These are phyloP conservation scores for Glaucomys volans DNA, from an alignment of 2,113 vertebrate species.

Conservation along the genomic window DNA sequence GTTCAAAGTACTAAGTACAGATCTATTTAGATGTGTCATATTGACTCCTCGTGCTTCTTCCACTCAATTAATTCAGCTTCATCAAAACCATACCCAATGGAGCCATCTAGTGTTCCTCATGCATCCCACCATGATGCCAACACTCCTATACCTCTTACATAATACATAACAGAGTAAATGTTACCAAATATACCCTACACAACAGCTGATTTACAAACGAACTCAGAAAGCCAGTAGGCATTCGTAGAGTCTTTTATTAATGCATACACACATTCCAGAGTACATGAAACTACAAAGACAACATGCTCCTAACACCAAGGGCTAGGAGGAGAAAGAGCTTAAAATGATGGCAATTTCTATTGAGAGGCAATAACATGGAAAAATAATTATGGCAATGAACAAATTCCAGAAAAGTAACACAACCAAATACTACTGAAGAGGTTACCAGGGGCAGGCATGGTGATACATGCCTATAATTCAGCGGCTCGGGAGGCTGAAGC, in stretches of 20 bases:
- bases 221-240: not conserved
- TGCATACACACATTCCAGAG: not conserved
- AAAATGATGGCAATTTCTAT: constrained; percentile 36
- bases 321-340: not conserved
- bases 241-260: not conserved
- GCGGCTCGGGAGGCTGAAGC: too few relatives aligned
- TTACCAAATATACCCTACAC: not conserved
- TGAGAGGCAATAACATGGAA: not conserved
- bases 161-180: not conserved
- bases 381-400: not conserved
- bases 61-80: constrained; percentile 1
- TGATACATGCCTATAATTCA: too few relatives aligned
- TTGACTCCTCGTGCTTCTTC: not conserved
- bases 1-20: not conserved
- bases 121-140: not conserved
- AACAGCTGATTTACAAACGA: not conserved
- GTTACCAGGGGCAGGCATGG: not conserved
- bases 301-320: not conserved
- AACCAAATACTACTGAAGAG: not conserved
- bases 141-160: not conserved
- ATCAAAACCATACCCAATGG: not conserved
- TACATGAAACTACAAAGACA: not conserved
- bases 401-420: not conserved
- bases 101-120: not conserved
- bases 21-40: not conserved